Conservation (phyloP, 2,888 invertebrate genomes). For the Epiblema foenella region DNA sequence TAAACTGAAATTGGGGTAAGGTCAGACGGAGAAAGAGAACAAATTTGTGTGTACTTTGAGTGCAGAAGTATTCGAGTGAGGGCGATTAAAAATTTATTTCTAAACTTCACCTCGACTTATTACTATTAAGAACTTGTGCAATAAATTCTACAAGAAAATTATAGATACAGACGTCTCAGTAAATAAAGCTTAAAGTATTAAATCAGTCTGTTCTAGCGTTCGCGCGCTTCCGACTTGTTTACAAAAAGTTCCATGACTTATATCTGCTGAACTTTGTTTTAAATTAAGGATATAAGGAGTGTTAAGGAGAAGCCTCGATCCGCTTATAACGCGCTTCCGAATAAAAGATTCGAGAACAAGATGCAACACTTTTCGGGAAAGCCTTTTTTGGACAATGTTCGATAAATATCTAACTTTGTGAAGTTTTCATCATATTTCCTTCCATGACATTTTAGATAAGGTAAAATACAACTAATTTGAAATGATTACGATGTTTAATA, state of each 20-base stretch:
- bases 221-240: conserved; percentile 59
- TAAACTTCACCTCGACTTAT: conserved; percentile 64
- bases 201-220: conserved; percentile 72
- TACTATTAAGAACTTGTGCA: conserved; percentile 72
- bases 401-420: no score
- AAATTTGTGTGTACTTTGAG: conserved; percentile 4
- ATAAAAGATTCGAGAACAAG: no score
- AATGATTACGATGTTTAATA: no score
- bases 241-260: conserved; percentile 79
- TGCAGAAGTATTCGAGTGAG: conserved; percentile 21
- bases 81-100: conserved; percentile 47
- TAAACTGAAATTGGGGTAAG: conserved; percentile 8
- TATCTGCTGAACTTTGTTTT: conserved; percentile 66
- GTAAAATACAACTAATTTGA: no score
- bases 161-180: conserved; percentile 71
- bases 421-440: no score
- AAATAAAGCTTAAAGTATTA: conserved; percentile 82
- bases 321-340: no score
- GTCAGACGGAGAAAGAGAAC: not conserved
- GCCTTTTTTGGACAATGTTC: no score
- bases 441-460: no score
- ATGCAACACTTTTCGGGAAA: no score
- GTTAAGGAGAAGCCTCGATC: conserved; percentile 32
- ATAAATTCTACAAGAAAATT: conserved; percentile 77
- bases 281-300: conserved; percentile 54